These are phyloP conservation scores for Hypotaenidia okinawae DNA, from an alignment of 2,797 vertebrate species.

Conservation along the genomic window DNA sequence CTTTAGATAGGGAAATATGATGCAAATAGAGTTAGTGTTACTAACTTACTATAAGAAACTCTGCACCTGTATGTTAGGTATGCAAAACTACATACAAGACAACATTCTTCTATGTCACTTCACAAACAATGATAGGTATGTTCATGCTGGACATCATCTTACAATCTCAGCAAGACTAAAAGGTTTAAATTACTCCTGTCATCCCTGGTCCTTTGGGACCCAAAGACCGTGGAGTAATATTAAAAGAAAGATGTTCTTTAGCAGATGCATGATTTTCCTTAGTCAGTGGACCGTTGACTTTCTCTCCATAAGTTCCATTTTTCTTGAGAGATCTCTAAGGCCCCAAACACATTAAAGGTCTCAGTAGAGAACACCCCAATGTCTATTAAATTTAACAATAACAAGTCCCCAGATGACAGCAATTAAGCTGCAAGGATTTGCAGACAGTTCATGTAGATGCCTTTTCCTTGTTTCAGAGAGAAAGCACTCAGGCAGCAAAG, in stretches of 20 bases:
- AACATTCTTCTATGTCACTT: neutral
- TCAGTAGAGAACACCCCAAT: conserved; percentile 57
- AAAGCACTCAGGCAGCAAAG: neutral
- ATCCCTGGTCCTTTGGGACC: neutral
- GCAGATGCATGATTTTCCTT: conserved; percentile 31
- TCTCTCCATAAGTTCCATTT: conserved; percentile 46
- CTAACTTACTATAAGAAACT: neutral
- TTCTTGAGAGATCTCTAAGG: conserved; percentile 44
- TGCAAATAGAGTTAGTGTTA: neutral
- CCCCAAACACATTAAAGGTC: conserved; percentile 38
- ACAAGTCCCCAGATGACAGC: conserved; percentile 64
- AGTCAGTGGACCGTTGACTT: conserved; percentile 33
- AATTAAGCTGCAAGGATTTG: conserved; percentile 63
- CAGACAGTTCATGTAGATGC: conserved; percentile 26
- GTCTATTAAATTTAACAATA: conserved; percentile 69
- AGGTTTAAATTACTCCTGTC: neutral
- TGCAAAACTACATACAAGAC: neutral
- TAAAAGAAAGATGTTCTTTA: conserved; percentile 25
- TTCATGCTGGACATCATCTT: neutral
- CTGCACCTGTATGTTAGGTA: neutral
- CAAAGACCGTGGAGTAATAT: neutral
- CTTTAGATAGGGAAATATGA: neutral
- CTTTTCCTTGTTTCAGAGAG: neutral
- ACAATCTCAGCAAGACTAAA: neutral
- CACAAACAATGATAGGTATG: neutral